Evolutionary conservation across 2,888 invertebrate species (phyloP).

Genomic region (Camptogramma bilineatum): DNA sequence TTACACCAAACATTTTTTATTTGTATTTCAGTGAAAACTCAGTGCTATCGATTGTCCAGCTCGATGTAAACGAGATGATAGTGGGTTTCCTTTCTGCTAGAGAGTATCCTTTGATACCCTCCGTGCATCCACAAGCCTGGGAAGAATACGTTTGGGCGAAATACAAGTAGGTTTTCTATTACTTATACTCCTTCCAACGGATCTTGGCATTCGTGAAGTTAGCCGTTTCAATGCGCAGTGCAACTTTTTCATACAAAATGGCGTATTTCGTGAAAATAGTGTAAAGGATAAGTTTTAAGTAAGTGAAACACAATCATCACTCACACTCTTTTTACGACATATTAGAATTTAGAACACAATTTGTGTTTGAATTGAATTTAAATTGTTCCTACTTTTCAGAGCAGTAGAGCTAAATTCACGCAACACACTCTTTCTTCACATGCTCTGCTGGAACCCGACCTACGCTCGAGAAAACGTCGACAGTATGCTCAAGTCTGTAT

Average conservation of each 20-base stretch:
- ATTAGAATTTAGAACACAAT: no score
- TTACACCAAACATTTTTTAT: no score
- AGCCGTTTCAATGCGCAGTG: no score
- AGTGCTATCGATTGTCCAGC: constrained; percentile 77
- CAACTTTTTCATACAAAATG: no score
- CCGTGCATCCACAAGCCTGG: constrained; percentile 85
- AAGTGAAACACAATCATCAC: no score
- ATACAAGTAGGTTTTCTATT: constrained; percentile 74
- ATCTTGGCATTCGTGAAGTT: no score
- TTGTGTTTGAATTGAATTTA: no score
- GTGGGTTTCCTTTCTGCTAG: constrained; percentile 69
- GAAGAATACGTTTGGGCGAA: constrained; percentile 83
- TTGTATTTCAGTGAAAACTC: constrained; percentile 78
- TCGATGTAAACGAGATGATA: constrained; percentile 61
- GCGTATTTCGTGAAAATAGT: no score
- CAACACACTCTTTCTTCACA: constrained; percentile 87
- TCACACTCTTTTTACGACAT: no score
- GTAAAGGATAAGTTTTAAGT: no score
- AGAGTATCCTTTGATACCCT: constrained; percentile 84
- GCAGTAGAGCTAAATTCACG: constrained; percentile 72
- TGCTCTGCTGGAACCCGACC: constrained; percentile 81
- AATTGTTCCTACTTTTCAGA: constrained; percentile 57
- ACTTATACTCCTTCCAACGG: neutral
- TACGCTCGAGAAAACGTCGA: constrained; percentile 69
- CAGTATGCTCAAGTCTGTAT: constrained; percentile 73